These are phyloP conservation scores for Chelidonichthys spinosus DNA, from an alignment of 2,797 vertebrate species.

Conservation along the genomic window DNA sequence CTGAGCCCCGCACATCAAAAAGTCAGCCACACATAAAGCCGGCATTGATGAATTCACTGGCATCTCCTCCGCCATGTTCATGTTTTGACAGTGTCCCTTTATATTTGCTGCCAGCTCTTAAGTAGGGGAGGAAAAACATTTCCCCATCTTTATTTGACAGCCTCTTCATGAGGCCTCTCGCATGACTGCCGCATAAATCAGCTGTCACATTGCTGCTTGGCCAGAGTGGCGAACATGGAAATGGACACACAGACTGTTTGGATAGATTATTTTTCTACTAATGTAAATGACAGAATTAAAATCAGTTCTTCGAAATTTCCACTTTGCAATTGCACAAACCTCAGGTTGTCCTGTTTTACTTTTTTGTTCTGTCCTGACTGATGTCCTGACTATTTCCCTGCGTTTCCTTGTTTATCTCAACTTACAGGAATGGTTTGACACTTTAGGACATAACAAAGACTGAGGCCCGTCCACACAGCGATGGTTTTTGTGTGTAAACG, in stretches of 20 bases:
- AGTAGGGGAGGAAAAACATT: conserved; percentile 79
- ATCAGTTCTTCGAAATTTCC: not conserved
- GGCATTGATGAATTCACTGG: conserved; percentile 82
- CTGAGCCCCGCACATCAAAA: conserved; percentile 77
- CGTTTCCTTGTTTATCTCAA: not conserved
- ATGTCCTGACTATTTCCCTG: not conserved
- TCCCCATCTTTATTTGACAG: conserved; percentile 81
- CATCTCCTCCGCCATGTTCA: conserved; percentile 78
- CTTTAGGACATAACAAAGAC: not conserved
- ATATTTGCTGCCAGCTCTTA: conserved; percentile 82
- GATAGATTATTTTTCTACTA: conserved; percentile 2
- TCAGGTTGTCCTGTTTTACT: not conserved
- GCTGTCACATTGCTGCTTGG: conserved; percentile 45
- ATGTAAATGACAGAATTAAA: conserved; percentile 1
- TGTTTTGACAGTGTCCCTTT: conserved; percentile 82
- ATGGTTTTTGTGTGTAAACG: too few species aligned
- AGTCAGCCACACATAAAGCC: conserved; percentile 79
- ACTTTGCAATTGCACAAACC: not conserved
- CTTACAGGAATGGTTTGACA: not conserved
- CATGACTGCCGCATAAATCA: conserved; percentile 75
- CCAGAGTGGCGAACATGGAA: conserved; percentile 35
- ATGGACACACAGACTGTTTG: conserved; percentile 15
- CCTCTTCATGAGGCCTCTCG: conserved; percentile 75
- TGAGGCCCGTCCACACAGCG: not conserved
- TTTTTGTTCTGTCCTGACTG: not conserved